A percentile compares a stretch with the other conserved stretches of the same genome.
phyloP scores from a whole-genome alignment of 2,888 invertebrate genomes.

The Cheilosia grossa region DNA sequence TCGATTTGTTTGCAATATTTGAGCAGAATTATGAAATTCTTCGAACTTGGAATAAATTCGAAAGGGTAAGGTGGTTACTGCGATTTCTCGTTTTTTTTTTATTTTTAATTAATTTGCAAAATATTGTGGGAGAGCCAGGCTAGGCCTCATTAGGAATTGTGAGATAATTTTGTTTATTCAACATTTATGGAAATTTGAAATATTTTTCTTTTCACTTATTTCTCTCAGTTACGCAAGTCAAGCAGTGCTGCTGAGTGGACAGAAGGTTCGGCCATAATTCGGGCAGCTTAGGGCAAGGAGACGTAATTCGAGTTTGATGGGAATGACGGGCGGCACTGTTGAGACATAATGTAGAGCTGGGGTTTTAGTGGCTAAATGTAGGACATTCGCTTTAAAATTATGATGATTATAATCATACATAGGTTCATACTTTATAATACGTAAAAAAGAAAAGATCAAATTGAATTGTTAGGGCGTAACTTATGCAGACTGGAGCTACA shows the following conservation, averaged over 20 bases:
- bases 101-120: conserved; percentile 7
- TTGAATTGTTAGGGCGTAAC: no score
- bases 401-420: no score
- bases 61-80: background rate
- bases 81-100: background rate
- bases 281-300: background rate
- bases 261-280: background rate
- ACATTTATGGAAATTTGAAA: conserved; percentile 43
- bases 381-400: no score
- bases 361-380: no score
- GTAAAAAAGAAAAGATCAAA: no score
- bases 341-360: no score
- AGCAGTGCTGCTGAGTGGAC: background rate
- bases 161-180: conserved; percentile 60
- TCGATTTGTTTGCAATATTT: conserved; percentile 51
- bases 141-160: conserved; percentile 36
- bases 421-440: no score
- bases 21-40: conserved; percentile 61
- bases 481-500: no score
- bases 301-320: no score
- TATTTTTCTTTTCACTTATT: conserved; percentile 1
- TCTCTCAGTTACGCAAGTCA: background rate
- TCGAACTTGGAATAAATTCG: conserved; percentile 18
- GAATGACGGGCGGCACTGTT: no score
- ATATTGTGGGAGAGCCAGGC: conserved; percentile 23